These are phyloP conservation scores for Melanerpes formicivorus DNA, from an alignment of 2,113 vertebrate genomes.

Conservation along the genomic window DNA sequence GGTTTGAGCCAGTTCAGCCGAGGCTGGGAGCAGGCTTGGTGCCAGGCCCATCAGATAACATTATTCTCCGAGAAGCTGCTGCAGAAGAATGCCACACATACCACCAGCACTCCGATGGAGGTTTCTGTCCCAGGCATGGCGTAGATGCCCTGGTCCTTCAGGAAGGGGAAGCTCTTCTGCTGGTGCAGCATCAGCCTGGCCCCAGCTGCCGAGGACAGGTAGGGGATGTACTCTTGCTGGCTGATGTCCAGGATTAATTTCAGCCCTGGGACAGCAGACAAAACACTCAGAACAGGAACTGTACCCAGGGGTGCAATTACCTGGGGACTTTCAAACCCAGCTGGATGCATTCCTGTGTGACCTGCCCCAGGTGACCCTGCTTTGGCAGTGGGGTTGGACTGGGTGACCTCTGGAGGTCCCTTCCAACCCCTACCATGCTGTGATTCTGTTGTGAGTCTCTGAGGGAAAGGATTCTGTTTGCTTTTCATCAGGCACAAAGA, in stretches of 20 bases:
- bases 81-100: slow-evolving; percentile 56
- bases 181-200: slow-evolving; percentile 81
- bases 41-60: slow-evolving; percentile 68
- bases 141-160: slow-evolving; percentile 83
- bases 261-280: slow-evolving; percentile 69
- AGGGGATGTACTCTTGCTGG: slow-evolving; percentile 82
- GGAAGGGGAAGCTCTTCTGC: slow-evolving; percentile 81
- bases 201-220: slow-evolving; percentile 75
- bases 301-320: neutral
- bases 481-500: neutral
- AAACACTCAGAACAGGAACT: neutral
- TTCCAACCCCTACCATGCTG: too few relatives aligned
- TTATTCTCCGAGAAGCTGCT: slow-evolving; percentile 51
- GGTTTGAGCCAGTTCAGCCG: slow-evolving; percentile 71
- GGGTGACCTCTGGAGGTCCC: too few relatives aligned
- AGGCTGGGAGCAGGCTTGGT: slow-evolving; percentile 58
- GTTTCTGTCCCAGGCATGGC: slow-evolving; percentile 81
- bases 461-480: neutral
- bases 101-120: slow-evolving; percentile 83
- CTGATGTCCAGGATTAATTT: slow-evolving; percentile 83
- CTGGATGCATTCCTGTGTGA: too few relatives aligned
- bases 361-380: too few relatives aligned
- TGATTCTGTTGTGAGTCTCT: neutral
- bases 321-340: too few relatives aligned
- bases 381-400: too few relatives aligned